A percentile compares a stretch with the other conserved stretches of the same genome.
Evolutionary conservation across 1,140 invertebrate species (phyloP).

Genomic region (Drosophila erecta): DNA sequence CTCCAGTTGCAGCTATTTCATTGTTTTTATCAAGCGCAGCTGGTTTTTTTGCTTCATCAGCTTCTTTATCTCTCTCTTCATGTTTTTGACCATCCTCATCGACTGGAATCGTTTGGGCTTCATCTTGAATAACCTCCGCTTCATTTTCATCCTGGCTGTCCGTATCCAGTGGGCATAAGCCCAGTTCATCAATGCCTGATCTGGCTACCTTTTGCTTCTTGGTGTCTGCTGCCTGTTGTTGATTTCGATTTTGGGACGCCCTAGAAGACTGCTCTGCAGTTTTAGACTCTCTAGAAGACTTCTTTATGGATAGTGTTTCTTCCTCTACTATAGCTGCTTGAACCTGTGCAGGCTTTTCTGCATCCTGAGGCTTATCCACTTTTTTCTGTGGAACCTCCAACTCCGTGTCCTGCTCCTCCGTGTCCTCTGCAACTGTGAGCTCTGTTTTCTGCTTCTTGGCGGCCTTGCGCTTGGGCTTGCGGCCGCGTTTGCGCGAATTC

Average conservation of each 20-base stretch:
- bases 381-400: neutral
- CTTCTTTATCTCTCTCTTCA: neutral
- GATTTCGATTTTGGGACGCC: neutral
- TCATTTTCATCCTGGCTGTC: neutral
- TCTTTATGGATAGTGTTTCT: neutral
- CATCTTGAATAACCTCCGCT: slow-evolving; percentile 7
- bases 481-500: slow-evolving; percentile 49
- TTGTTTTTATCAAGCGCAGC: neutral
- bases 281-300: neutral
- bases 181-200: slow-evolving; percentile 44
- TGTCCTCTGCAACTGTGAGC: neutral
- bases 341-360: neutral
- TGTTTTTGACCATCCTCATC: neutral
- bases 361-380: neutral
- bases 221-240: neutral
- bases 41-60: neutral
- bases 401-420: neutral
- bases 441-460: slow-evolving; percentile 8
- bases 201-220: neutral
- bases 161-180: slow-evolving; percentile 30
- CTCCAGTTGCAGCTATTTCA: neutral
- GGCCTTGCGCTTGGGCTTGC: slow-evolving; percentile 35
- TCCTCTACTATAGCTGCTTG: neutral
- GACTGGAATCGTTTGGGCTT: slow-evolving; percentile 16
- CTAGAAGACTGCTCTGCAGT: neutral